Evolutionary conservation across 2,888 invertebrate species (phyloP).

Genomic region (Boloria selene): DNA sequence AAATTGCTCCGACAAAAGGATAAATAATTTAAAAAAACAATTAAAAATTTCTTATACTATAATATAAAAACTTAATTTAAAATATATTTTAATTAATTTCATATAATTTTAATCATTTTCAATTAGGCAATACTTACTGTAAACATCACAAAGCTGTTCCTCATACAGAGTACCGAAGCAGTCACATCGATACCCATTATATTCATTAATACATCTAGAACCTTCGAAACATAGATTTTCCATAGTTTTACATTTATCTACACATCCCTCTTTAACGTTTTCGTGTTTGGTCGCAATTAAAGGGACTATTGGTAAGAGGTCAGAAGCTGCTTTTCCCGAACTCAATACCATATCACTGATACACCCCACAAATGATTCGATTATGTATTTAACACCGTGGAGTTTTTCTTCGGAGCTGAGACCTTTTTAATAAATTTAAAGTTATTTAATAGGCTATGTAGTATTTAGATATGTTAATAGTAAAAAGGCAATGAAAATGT

Average conservation of each 20-base stretch:
- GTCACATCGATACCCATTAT: conserved; percentile 93
- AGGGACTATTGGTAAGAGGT: conserved; percentile 90
- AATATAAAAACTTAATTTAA: background rate
- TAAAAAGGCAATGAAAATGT: conserved; percentile 15
- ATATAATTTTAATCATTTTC: background rate
- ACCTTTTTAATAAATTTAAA: conserved; percentile 74
- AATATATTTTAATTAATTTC: background rate
- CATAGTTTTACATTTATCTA: conserved; percentile 90
- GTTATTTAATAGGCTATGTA: background rate
- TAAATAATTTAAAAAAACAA: too few species aligned
- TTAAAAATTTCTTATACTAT: too few species aligned
- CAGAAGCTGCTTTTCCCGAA: conserved; percentile 92
- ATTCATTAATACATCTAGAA: conserved; percentile 95
- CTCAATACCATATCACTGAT: conserved; percentile 93
- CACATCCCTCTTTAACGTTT: conserved; percentile 94
- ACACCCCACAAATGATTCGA: conserved; percentile 96
- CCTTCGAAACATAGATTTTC: conserved; percentile 94
- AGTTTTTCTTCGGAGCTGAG: conserved; percentile 93
- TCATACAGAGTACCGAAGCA: conserved; percentile 96
- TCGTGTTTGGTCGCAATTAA: conserved; percentile 93
- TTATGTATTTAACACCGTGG: conserved; percentile 95
- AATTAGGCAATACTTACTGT: conserved; percentile 85
- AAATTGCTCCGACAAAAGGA: too few species aligned
- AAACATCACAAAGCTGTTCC: conserved; percentile 95
- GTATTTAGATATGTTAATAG: background rate